Base-by-base conservation (phyloP, 2,888 invertebrate genomes). In the Drosophila recens region DNA sequence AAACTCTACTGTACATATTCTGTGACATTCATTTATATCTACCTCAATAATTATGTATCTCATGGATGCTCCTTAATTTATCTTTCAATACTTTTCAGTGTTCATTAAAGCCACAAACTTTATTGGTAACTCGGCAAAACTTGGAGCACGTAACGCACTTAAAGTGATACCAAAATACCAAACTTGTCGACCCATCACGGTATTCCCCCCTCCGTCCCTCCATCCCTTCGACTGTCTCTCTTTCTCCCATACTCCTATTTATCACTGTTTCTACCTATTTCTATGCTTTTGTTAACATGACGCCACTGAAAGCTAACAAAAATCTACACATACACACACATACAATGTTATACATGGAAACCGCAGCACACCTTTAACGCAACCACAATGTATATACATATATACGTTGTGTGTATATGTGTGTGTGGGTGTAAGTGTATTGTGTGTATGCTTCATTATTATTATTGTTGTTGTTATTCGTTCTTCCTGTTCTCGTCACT, bases 241-340 rank as follows among this genome's bases (percentile, higher is more conserved):
- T 8, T 10, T 23, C 33, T 27, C 51, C 20, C 4, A 9, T 33
- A 15, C 8, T 42, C 5, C 51, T 13, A 0, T 6, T n/a, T 20
- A 30, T 61, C 33, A 34, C 43, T 51, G 17, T 33, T 63, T 49
- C 57, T 59, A 54, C 53, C 72, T 57, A 56, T 70, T 71, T 81
- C 82, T 23, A 64, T 76, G 85, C 82, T 81, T 87, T 87, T 83
- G 83, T 87, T 79, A 87, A 84, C 87, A 84, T 75, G 86, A 79
- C 68, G 80, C 80, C 71, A 72, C 65, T 67, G 72, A 75, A 82
- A 82, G 74, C 85, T 67, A 83, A 84, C 85, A 79, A 84, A 87
- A 85, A 72, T 77, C 71, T 71, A 61, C 34, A 54, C 48, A 33
- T n/a, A 46, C 56, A 42, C 52, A 61, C n/a, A 23, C 1, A 51